phyloP scores from a whole-genome alignment of 2,888 invertebrate species.

The Drosophila affinis region DNA sequence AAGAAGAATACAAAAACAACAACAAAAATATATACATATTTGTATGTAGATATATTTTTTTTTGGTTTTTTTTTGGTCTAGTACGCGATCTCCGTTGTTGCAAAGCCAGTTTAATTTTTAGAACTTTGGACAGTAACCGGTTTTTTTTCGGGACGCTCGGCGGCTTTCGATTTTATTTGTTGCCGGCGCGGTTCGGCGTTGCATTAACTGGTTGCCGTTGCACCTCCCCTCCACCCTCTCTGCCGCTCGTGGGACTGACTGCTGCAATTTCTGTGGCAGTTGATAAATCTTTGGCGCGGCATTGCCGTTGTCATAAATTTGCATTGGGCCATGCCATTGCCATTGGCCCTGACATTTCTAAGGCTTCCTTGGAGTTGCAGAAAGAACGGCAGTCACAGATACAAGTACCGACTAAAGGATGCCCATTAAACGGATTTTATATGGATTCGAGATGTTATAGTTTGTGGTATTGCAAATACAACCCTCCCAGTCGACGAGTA shows the following conservation, averaged over 20 bases:
- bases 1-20: slow-evolving; percentile 45
- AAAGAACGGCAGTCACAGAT: slow-evolving; percentile 8
- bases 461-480: too few species aligned
- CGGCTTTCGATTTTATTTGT: slow-evolving; percentile 79
- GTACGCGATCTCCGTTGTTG: slow-evolving; percentile 41
- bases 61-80: slow-evolving; percentile 63
- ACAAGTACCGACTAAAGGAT: background rate
- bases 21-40: slow-evolving; percentile 14
- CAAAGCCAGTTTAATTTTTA: slow-evolving; percentile 76
- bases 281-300: slow-evolving; percentile 71
- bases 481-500: background rate
- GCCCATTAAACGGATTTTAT: background rate
- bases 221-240: background rate
- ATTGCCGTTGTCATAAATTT: slow-evolving; percentile 77
- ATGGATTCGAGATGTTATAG: background rate
- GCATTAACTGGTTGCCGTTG: slow-evolving; percentile 66
- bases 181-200: slow-evolving; percentile 35
- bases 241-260: slow-evolving; percentile 27
- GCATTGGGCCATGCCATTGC: slow-evolving; percentile 75
- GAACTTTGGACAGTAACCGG: slow-evolving; percentile 72
- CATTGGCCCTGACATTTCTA: slow-evolving; percentile 79
- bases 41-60: slow-evolving; percentile 8
- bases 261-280: slow-evolving; percentile 59
- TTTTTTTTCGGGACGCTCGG: slow-evolving; percentile 67
- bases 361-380: slow-evolving; percentile 67